phyloP scores from a whole-genome alignment of 2,113 vertebrate species.

The Peromyscus californicus region DNA sequence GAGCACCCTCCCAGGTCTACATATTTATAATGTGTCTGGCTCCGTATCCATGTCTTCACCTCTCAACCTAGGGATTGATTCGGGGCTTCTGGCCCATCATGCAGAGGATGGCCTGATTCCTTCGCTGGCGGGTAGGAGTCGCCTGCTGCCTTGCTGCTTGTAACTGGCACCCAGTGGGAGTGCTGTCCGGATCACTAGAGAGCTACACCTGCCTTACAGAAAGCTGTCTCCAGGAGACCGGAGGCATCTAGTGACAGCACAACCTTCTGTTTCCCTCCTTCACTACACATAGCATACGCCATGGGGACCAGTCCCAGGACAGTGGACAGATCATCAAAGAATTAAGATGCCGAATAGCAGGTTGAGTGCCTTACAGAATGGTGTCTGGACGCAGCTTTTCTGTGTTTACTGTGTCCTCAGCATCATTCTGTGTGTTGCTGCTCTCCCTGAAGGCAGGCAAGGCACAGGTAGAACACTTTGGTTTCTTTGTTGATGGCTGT shows the following conservation, averaged over 20 bases:
- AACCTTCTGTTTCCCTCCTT: neutral
- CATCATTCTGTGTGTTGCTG: constrained; percentile 69
- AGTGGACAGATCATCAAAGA: neutral
- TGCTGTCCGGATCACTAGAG: neutral
- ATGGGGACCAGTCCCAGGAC: neutral
- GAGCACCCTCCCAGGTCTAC: neutral
- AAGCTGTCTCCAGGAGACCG: neutral
- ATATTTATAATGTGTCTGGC: neutral
- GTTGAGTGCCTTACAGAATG: neutral
- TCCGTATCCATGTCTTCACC: neutral
- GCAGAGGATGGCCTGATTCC: neutral
- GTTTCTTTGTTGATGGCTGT: constrained; percentile 42
- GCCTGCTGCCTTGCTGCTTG: neutral
- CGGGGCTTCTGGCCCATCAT: neutral
- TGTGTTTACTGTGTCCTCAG: neutral
- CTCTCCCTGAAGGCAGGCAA: constrained; percentile 64
- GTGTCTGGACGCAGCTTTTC: neutral
- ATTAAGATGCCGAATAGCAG: neutral
- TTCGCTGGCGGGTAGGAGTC: neutral
- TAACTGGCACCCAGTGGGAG: neutral
- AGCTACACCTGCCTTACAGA: neutral
- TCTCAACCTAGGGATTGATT: neutral
- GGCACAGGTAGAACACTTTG: constrained; percentile 55
- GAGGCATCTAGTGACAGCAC: neutral
- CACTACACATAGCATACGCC: neutral